Percentiles rank a stretch among this genome's conserved stretches.
Conservation (phyloP, 2,888 invertebrate species). For the Polydrusus tereticollis region DNA sequence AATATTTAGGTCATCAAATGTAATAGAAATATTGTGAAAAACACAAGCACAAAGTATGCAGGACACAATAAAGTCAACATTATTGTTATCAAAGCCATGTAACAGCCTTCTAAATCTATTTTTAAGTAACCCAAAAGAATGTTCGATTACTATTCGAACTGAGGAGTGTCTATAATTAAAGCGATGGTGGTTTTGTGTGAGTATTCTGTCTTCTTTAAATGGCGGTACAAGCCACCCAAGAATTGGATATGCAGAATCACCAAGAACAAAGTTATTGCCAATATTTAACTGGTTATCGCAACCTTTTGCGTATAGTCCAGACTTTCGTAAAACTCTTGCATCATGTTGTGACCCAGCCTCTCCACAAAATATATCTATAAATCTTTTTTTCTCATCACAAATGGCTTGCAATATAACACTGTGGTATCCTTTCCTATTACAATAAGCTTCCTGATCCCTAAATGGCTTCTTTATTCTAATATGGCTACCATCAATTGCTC, state of each 20-base stretch:
- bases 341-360: constrained; percentile 50
- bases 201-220: constrained; percentile 48
- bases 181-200: constrained; percentile 41
- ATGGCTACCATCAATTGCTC: constrained; percentile 21
- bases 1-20: background rate
- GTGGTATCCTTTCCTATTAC: constrained; percentile 47
- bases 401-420: constrained; percentile 48
- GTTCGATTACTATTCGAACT: constrained; percentile 47
- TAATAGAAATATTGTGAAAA: background rate
- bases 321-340: constrained; percentile 53
- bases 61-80: constrained; percentile 36
- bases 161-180: constrained; percentile 49
- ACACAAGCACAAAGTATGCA: constrained; percentile 45
- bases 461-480: constrained; percentile 17
- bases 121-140: constrained; percentile 51
- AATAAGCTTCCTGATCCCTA: constrained; percentile 22
- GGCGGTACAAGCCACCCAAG: constrained; percentile 48
- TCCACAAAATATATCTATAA: constrained; percentile 46
- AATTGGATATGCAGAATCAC: constrained; percentile 50
- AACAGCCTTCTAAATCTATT: constrained; percentile 47
- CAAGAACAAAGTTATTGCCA: constrained; percentile 36
- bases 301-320: constrained; percentile 38
- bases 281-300: background rate
- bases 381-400: constrained; percentile 32
- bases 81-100: constrained; percentile 34